Conservation (phyloP, 2,888 invertebrate species). For the Athalia rosae region DNA sequence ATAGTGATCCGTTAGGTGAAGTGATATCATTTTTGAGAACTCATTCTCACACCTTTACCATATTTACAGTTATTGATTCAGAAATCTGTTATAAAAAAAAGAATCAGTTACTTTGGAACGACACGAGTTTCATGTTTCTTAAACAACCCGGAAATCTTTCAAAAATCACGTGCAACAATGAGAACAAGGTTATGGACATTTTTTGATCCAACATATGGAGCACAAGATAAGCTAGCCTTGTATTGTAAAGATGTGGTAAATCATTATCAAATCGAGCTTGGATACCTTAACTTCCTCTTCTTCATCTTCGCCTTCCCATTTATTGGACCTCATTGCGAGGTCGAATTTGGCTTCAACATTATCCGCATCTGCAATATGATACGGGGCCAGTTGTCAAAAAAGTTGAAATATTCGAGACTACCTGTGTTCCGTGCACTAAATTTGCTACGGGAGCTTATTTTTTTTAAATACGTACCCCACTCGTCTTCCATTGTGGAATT, state of each 20-base stretch:
- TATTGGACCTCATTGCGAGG: constrained; percentile 80
- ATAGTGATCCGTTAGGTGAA: no score
- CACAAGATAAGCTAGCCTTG: no score
- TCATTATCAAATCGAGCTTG: constrained; percentile 48
- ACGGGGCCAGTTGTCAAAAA: constrained; percentile 44
- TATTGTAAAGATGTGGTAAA: not conserved
- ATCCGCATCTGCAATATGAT: constrained; percentile 80
- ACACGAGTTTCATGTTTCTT: not conserved
- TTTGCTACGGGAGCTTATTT: constrained; percentile 19
- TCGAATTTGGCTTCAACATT: constrained; percentile 82
- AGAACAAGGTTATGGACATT: constrained; percentile 37
- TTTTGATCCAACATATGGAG: constrained; percentile 27
- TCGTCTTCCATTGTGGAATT: constrained; percentile 79
- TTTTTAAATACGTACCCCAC: constrained; percentile 78
- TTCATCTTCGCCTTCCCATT: constrained; percentile 93
- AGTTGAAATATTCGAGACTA: constrained; percentile 33
- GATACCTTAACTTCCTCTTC: constrained; percentile 89
- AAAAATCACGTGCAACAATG: constrained; percentile 9
- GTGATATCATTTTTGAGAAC: no score
- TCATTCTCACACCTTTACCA: no score
- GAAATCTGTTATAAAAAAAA: not conserved
- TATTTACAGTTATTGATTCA: no score
- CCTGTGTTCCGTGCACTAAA: constrained; percentile 7
- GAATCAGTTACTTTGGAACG: constrained; percentile 4
- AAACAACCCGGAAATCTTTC: not conserved